These are phyloP conservation scores for roundworm (Caenorhabditis elegans) DNA, from an alignment of 1,140 invertebrate genomes.

Conservation along the genomic window DNA sequence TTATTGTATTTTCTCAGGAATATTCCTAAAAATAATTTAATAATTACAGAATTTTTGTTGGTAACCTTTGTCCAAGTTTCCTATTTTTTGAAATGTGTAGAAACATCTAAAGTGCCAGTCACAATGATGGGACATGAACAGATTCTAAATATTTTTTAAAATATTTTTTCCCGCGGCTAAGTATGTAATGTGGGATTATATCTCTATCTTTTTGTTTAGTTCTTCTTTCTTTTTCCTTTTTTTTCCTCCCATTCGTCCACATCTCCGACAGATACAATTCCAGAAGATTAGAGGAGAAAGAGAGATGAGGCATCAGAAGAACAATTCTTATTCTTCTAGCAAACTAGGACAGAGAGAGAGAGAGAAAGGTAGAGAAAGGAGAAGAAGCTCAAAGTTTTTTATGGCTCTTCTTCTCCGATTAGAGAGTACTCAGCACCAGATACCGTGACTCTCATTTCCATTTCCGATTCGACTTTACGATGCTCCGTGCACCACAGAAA, in stretches of 20 bases:
- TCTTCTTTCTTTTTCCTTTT: not conserved
- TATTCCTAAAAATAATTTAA: too few relatives aligned
- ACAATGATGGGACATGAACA: too few relatives aligned
- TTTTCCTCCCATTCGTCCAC: not conserved
- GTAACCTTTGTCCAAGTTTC: too few relatives aligned
- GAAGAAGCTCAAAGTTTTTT: not conserved
- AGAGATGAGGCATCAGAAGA: not conserved
- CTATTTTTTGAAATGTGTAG: too few relatives aligned
- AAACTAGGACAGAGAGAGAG: too few relatives aligned
- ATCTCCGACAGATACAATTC: conserved; percentile 14
- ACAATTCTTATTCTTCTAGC: not conserved
- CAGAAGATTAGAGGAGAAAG: conserved; percentile 11
- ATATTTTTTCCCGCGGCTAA: not conserved
- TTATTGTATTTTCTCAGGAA: too few relatives aligned
- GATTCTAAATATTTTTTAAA: too few relatives aligned
- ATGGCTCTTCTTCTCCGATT: not conserved
- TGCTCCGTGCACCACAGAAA: too few relatives aligned
- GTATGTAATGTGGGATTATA: too few relatives aligned
- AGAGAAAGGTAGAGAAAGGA: not conserved
- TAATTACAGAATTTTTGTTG: too few relatives aligned
- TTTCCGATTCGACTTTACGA: conserved; percentile 31
- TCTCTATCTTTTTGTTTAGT: conserved; percentile 20
- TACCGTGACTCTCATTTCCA: conserved; percentile 24
- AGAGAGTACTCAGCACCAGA: not conserved
- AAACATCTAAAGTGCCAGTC: too few relatives aligned